Evolutionary conservation across 2,888 invertebrate genomes (phyloP).

Genomic region (Crossocerus cetratus): DNA sequence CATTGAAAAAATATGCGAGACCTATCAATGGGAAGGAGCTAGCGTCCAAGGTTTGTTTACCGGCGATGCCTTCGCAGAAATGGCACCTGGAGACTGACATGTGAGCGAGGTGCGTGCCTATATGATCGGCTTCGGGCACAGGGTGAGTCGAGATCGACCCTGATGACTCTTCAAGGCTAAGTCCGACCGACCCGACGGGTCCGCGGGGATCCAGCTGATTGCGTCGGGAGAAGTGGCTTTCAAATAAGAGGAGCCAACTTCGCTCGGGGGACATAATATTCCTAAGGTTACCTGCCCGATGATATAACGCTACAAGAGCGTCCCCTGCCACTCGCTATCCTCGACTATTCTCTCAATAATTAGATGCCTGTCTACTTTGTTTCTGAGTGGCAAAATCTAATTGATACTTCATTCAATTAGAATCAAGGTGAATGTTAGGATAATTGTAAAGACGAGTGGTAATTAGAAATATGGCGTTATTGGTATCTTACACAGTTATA

Average conservation of each 20-base stretch:
- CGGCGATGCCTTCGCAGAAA: background rate
- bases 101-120: conserved; percentile 15
- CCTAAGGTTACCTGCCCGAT: conserved; percentile 42
- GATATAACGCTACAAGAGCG: conserved; percentile 43
- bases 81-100: conserved; percentile 18
- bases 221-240: background rate
- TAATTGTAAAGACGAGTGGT: too few relatives aligned
- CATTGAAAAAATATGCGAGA: too few relatives aligned
- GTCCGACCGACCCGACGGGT: conserved; percentile 22
- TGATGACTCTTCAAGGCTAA: conserved; percentile 38
- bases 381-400: too few relatives aligned
- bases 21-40: too few relatives aligned
- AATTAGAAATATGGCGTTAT: too few relatives aligned
- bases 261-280: conserved; percentile 37
- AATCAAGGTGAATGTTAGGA: too few relatives aligned
- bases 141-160: conserved; percentile 27
- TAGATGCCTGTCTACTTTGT: background rate
- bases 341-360: background rate
- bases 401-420: too few relatives aligned
- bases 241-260: conserved; percentile 28
- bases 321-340: conserved; percentile 6
- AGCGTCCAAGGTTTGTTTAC: background rate
- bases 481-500: too few relatives aligned
- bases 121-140: conserved; percentile 10
- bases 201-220: conserved; percentile 12